phyloP scores from a whole-genome alignment of 2,888 invertebrate species.

The Frankliniella fusca region DNA sequence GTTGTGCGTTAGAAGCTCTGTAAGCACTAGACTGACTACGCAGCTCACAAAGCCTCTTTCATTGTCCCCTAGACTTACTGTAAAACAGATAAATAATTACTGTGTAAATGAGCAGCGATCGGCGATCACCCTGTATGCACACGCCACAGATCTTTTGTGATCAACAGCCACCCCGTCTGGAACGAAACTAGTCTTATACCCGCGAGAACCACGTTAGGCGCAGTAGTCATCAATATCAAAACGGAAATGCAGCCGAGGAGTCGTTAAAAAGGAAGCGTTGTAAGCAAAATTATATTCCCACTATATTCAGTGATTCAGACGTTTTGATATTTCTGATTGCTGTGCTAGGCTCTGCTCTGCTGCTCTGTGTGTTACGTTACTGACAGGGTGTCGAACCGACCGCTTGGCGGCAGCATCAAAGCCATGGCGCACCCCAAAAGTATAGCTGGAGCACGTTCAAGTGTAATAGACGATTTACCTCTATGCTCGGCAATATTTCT shows the following conservation, averaged over 20 bases:
- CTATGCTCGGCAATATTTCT: no score
- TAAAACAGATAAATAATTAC: neutral
- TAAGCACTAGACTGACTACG: neutral
- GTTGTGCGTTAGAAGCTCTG: no score
- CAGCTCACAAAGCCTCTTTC: neutral
- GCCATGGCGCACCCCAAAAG: conserved; percentile 3
- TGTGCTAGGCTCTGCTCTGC: neutral
- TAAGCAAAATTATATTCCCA: no score
- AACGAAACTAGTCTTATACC: no score
- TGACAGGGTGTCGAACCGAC: neutral
- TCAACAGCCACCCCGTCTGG: neutral
- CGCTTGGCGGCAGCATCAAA: neutral
- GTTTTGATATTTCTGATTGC: no score
- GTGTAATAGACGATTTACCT: no score
- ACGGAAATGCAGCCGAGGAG: no score
- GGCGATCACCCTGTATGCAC: conserved; percentile 18
- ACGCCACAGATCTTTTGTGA: neutral
- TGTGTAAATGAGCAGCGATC: neutral
- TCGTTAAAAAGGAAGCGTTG: no score
- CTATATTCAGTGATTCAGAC: neutral
- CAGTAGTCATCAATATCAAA: no score
- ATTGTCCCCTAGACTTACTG: neutral
- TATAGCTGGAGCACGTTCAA: no score
- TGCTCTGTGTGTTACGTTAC: neutral
- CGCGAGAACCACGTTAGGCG: no score